Base-by-base conservation (phyloP, 2,113 vertebrate genomes). In the Atrichornis clamosus region DNA sequence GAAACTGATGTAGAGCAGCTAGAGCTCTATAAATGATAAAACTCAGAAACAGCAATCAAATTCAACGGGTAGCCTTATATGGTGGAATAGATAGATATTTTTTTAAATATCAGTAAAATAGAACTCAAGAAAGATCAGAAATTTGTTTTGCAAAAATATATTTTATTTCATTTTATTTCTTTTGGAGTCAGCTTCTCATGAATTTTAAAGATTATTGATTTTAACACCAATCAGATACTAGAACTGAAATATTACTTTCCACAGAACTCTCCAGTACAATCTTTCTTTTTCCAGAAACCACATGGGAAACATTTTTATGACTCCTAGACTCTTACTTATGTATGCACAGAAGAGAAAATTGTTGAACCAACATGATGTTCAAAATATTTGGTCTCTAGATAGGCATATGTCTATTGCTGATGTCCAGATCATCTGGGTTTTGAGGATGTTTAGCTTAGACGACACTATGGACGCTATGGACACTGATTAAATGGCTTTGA, bases 291-390 rank as follows among this genome's bases (percentile, higher is more conserved):
- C 35, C 67, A 79, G 44, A 76, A 70, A 35, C 12, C 22, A 56
- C 21, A 50, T 12, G 24, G 49, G 69, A 63, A 76, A n/a, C 8
- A 16, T 35, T 50, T 58, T 23, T 39, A 18, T 41, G 14, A 32
- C 44, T 82, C 28, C 37, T 30, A 44, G 52, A 37, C 21, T 90
- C 5, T 44, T 62, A 44, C 6, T 49, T 46, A 27, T 5, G 11
- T 35, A 28, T 32, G 64, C 56, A 77, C 10, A 52, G 69, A 42
- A 68, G 21, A 67, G 14, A 62, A 50, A 13, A 77, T 30, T 0
- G 0, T n/a, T 63, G 35, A 56, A 85, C 23, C 11, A 53, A 50
- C 6, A 58, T 2, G 1, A 2, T 21, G 13, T 53, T 53, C 15
- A 47, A 70, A 88, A 47, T 16, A 42, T 32, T 56, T 60, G 58